These are phyloP conservation scores for Prosapia bicincta DNA, from an alignment of 2,888 invertebrate species.

Conservation along the genomic window DNA sequence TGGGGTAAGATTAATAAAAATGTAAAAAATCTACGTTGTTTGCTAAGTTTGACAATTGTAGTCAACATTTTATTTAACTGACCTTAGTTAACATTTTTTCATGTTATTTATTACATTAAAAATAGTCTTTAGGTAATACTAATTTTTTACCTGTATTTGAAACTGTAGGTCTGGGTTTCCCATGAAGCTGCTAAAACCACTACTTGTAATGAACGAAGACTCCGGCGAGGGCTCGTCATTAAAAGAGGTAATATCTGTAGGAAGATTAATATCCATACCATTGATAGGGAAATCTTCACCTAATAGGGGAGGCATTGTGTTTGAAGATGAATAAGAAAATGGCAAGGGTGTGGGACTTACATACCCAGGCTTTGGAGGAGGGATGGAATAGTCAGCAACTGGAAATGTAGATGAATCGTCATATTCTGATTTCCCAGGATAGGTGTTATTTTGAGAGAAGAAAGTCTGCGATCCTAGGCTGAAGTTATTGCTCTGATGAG, in stretches of 20 bases:
- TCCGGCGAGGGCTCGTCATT: constrained; percentile 6
- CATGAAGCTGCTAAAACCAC: constrained; percentile 61
- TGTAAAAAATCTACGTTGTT: too few relatives aligned
- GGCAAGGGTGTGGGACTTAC: constrained; percentile 2
- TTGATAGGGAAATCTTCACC: constrained; percentile 26
- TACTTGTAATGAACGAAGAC: constrained; percentile 39
- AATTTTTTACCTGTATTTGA: constrained; percentile 46
- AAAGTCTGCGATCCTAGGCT: not conserved
- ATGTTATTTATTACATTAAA: too few relatives aligned
- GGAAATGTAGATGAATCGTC: not conserved
- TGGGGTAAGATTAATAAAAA: too few relatives aligned
- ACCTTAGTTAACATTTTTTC: too few relatives aligned
- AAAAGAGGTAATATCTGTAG: not conserved
- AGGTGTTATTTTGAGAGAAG: not conserved
- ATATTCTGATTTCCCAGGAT: not conserved
- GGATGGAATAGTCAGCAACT: constrained; percentile 9
- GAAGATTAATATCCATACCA: constrained; percentile 20
- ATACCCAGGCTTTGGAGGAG: constrained; percentile 2
- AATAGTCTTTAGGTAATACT: too few relatives aligned
- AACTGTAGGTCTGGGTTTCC: constrained; percentile 58
- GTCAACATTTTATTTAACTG: too few relatives aligned
- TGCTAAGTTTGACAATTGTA: too few relatives aligned
- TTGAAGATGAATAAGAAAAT: constrained; percentile 9
- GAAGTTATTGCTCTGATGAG: not conserved
- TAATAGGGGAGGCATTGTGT: constrained; percentile 12